These are phyloP conservation scores for Petrophora chlorosata DNA, from an alignment of 2,888 invertebrate genomes.

Conservation along the genomic window DNA sequence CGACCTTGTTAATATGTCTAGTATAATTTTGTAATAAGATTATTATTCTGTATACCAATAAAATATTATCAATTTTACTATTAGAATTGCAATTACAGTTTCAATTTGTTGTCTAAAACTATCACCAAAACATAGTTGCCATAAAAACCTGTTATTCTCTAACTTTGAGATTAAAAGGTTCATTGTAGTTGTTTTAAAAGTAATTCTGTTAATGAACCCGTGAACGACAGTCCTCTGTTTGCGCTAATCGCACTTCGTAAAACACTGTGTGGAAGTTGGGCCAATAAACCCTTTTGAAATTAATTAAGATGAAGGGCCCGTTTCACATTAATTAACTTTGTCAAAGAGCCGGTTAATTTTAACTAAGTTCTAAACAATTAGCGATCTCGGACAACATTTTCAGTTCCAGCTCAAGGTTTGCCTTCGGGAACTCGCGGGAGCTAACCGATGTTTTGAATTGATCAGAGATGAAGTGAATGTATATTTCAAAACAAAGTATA, in stretches of 20 bases:
- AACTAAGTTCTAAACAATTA: constrained; percentile 55
- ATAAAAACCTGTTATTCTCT: no score
- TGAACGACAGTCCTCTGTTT: constrained; percentile 23
- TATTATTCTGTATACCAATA: no score
- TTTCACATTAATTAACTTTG: constrained; percentile 55
- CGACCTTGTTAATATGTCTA: no score
- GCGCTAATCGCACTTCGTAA: constrained; percentile 24
- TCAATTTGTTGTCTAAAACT: no score
- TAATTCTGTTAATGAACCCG: constrained; percentile 13
- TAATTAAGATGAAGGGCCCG: constrained; percentile 51
- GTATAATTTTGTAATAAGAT: no score
- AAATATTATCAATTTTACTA: no score
- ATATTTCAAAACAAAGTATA: no score
- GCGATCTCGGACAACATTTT: constrained; percentile 44
- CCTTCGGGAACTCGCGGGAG: constrained; percentile 13
- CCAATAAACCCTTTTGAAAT: constrained; percentile 50
- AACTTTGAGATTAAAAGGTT: constrained; percentile 9
- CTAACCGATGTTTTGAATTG: constrained; percentile 17
- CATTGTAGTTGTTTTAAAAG: constrained; percentile 17
- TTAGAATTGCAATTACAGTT: no score
- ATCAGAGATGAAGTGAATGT: no score
- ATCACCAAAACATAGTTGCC: no score
- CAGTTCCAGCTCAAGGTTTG: constrained; percentile 5
- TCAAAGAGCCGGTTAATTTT: constrained; percentile 58
- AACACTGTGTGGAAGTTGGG: constrained; percentile 38